phyloP scores from a whole-genome alignment of 2,888 invertebrate species.

The Apotomis capreana region DNA sequence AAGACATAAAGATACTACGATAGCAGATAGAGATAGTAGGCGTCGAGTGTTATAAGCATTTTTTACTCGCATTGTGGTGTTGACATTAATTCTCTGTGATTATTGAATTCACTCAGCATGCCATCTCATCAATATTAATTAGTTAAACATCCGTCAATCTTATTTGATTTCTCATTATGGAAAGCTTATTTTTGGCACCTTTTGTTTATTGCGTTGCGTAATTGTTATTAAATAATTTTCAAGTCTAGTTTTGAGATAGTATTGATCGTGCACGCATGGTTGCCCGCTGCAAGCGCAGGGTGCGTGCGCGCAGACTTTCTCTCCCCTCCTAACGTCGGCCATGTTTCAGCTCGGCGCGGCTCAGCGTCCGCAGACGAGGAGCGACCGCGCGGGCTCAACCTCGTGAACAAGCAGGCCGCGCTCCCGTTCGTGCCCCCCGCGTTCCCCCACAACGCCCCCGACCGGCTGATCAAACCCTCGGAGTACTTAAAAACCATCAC shows the following conservation, averaged over 20 bases:
- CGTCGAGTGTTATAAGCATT: slow-evolving; percentile 25
- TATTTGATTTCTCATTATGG: slow-evolving; percentile 4
- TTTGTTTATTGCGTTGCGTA: neutral
- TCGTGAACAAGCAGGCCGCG: slow-evolving; percentile 93
- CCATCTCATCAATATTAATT: slow-evolving; percentile 40
- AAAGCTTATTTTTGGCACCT: neutral
- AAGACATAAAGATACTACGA: slow-evolving; percentile 16
- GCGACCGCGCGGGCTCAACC: slow-evolving; percentile 83
- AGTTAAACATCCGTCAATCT: slow-evolving; percentile 15
- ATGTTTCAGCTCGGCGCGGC: slow-evolving; percentile 76
- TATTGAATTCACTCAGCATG: slow-evolving; percentile 28
- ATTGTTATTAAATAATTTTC: neutral
- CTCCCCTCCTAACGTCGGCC: slow-evolving; percentile 60
- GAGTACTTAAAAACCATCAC: slow-evolving; percentile 95
- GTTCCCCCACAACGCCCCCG: slow-evolving; percentile 91
- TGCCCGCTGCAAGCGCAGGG: slow-evolving; percentile 42
- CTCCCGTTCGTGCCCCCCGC: slow-evolving; percentile 96
- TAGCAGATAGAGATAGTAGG: slow-evolving; percentile 1
- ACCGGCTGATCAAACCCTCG: slow-evolving; percentile 95
- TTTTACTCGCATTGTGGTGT: slow-evolving; percentile 40
- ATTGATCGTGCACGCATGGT: slow-evolving; percentile 37
- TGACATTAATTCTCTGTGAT: slow-evolving; percentile 35
- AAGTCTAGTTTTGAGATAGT: slow-evolving; percentile 6
- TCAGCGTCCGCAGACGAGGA: slow-evolving; percentile 79
- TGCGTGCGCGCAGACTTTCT: slow-evolving; percentile 76